Conservation (phyloP, 2,888 invertebrate species). For the Caenorhabditis zanzibari region DNA sequence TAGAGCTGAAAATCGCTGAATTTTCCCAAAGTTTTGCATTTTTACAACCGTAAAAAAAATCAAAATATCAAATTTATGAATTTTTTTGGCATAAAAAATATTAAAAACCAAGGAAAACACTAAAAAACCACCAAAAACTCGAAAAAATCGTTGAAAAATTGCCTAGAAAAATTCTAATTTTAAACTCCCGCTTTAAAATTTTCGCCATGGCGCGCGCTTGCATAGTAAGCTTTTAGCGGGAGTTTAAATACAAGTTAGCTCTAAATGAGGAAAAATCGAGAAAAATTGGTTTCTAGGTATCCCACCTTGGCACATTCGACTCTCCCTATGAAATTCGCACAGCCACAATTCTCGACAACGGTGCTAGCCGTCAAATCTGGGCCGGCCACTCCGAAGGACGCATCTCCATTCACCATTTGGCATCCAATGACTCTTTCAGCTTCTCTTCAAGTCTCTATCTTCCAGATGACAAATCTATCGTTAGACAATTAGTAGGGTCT, state of each 20-base stretch:
- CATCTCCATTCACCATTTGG: slow-evolving; percentile 90
- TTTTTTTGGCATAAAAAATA: no score
- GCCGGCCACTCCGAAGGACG: slow-evolving; percentile 91
- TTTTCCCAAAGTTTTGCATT: no score
- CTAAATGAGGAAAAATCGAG: no score
- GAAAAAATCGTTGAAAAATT: not conserved
- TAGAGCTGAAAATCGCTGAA: no score
- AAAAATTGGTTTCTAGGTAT: slow-evolving; percentile 22
- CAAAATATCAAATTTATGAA: no score
- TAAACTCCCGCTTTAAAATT: not conserved
- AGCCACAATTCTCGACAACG: slow-evolving; percentile 47
- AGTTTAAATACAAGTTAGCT: not conserved
- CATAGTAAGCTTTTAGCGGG: no score
- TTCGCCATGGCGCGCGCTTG: no score
- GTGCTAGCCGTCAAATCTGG: slow-evolving; percentile 86
- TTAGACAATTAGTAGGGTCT: slow-evolving; percentile 61
- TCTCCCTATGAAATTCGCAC: slow-evolving; percentile 60
- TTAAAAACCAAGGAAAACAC: not conserved
- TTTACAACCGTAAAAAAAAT: no score
- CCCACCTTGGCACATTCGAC: slow-evolving; percentile 61
- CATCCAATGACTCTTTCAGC: slow-evolving; percentile 86
- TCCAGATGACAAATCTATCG: slow-evolving; percentile 84
- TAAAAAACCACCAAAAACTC: not conserved
- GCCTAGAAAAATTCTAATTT: not conserved
- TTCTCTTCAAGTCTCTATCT: slow-evolving; percentile 87